Evolutionary conservation across 2,888 invertebrate species (phyloP), one percentile per base, ranked within the genome.

Genomic region (Dynastes tityus): DNA sequence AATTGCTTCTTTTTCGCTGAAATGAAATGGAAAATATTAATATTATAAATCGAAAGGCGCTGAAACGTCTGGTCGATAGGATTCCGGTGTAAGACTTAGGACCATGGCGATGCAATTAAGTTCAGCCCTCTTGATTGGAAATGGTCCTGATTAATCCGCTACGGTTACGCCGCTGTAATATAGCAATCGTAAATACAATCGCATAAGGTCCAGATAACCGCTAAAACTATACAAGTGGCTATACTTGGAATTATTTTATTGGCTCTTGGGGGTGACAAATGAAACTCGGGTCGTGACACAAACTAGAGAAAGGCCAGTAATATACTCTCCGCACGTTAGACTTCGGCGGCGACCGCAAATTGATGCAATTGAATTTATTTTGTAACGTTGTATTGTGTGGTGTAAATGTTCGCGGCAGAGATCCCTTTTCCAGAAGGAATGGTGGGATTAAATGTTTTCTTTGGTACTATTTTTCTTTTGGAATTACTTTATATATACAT

Each of bases 241-340:
- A 86, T 85, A 86, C 87, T 88, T 84, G 84, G 86, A 86, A 88
- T 88, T 87, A 88, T 89, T 89, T 89, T 89, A 89, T 89, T 88
- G 88, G 88, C 85, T 85, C 88, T 89, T 85, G 80, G 82, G 82
- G 84, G 87, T 89, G 89, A 89, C 88, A 88, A 88, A 89, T 89
- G 88, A 87, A 88, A 87, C 86, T 85, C 87, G 87, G 89, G 89
- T 89, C 89, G 85, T 88, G 89, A 89, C 89, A 88, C 88, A 88
- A 89, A 89, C 87, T 87, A 78, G 76, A 68, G 76, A 68, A 64
- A 71, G 67, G 80, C 80, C 79, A 79, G 80, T 79, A 80, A 82
- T 81, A 82, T 82, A 81, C 80, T 76, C 81, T 81, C 78, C 78
- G 27, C 78, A 49, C 63, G 51, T 79, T 78, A 73, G 73, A 76